phyloP scores from a whole-genome alignment of 2,113 vertebrate species.

The Halichoeres trimaculatus region DNA sequence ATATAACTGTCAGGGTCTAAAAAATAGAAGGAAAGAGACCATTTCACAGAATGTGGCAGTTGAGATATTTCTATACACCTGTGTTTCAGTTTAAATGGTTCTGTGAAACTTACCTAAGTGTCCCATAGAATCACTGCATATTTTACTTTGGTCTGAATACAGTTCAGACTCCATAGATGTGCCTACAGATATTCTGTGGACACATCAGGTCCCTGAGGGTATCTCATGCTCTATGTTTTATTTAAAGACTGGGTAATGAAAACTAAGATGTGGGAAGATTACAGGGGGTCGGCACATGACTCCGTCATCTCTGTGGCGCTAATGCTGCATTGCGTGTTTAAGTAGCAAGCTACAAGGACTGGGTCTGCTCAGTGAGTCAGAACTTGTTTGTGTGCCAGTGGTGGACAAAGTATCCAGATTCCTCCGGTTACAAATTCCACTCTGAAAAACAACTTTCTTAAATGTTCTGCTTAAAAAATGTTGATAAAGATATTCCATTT shows the following conservation, averaged over 20 bases:
- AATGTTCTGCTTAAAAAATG: too few relatives aligned
- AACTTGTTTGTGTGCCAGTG: neutral
- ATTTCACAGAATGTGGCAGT: neutral
- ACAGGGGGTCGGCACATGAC: neutral
- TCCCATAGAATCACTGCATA: too few relatives aligned
- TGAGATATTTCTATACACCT: too few relatives aligned
- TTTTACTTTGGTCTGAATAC: neutral
- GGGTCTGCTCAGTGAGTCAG: neutral
- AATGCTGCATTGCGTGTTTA: neutral
- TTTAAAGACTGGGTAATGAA: conserved; percentile 25
- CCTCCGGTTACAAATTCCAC: too few relatives aligned
- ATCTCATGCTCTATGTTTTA: neutral
- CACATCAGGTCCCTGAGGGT: neutral
- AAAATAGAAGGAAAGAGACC: neutral
- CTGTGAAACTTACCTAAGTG: neutral
- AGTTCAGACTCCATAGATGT: neutral
- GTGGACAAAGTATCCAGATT: neutral
- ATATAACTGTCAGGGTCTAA: neutral
- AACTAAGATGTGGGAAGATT: neutral
- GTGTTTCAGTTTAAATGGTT: neutral
- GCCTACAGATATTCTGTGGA: too few relatives aligned
- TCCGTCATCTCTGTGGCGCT: neutral
- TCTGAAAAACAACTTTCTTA: too few relatives aligned
- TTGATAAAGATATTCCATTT: too few relatives aligned
- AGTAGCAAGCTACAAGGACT: neutral